Evolutionary conservation across 2,888 invertebrate genomes (phyloP).

Genomic region (Erebia ligea): DNA sequence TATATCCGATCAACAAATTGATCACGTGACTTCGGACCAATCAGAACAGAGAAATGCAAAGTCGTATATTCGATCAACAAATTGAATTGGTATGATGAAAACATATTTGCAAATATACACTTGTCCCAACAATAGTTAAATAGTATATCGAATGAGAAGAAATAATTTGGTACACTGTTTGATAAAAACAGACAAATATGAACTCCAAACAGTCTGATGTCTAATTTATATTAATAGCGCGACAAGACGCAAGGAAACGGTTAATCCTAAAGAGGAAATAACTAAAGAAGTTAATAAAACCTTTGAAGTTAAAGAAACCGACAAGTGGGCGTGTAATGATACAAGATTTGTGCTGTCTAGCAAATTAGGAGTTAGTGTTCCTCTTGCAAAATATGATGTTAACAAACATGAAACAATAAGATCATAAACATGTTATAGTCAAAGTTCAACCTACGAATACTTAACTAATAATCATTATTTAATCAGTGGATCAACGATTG

Average conservation of each 20-base stretch:
- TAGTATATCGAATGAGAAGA: background rate
- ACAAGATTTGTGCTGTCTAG: slow-evolving; percentile 5
- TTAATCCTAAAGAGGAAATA: slow-evolving; percentile 14
- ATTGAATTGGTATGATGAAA: too few species aligned
- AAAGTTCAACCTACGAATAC: background rate
- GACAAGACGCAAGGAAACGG: slow-evolving; percentile 1
- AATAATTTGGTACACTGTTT: background rate
- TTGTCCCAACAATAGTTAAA: too few species aligned
- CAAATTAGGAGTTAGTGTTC: slow-evolving; percentile 15
- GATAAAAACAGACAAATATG: background rate
- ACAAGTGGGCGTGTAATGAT: slow-evolving; percentile 8
- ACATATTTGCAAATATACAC: too few species aligned
- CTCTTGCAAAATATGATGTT: background rate
- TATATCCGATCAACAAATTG: too few species aligned
- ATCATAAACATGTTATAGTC: background rate
- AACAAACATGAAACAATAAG: background rate
- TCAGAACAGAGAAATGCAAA: too few species aligned
- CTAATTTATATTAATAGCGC: background rate
- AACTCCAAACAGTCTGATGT: background rate
- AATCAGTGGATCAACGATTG: too few species aligned
- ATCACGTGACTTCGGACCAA: too few species aligned
- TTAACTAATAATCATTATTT: too few species aligned
- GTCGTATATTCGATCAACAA: too few species aligned
- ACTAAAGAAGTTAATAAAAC: slow-evolving; percentile 6
- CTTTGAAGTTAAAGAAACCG: slow-evolving; percentile 4